phyloP scores from a whole-genome alignment of 2,797 vertebrate species.

The Dallia pectoralis region DNA sequence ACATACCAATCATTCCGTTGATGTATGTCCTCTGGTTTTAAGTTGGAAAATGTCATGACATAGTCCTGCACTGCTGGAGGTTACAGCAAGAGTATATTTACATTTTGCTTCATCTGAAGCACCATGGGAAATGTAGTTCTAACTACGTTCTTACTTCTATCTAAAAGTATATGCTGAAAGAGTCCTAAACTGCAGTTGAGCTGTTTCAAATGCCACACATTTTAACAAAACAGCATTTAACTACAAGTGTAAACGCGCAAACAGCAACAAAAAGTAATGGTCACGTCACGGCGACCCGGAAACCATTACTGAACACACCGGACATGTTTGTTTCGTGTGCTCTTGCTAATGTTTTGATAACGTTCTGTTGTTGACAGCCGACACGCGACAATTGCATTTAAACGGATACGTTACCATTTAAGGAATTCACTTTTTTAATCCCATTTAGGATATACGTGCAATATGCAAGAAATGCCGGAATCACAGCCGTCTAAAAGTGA shows the following conservation, averaged over 20 bases:
- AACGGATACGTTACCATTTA: not conserved
- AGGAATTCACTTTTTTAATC: not conserved
- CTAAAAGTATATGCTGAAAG: not conserved
- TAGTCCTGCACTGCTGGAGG: not conserved
- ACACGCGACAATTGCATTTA: not conserved
- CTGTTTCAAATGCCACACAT: not conserved
- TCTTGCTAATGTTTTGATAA: not conserved
- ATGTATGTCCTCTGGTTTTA: slow-evolving; percentile 4
- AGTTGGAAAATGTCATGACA: slow-evolving; percentile 10
- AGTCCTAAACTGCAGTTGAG: not conserved
- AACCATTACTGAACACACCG: not conserved
- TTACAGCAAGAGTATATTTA: not conserved
- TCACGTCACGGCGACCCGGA: not conserved
- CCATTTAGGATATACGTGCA: not conserved
- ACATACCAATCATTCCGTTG: slow-evolving; percentile 53
- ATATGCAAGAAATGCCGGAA: slow-evolving; percentile 6
- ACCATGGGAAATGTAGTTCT: slow-evolving; percentile 50
- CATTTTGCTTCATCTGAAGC: not conserved
- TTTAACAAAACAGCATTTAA: not conserved
- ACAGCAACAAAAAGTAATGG: not conserved
- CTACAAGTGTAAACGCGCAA: not conserved
- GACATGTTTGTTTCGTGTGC: not conserved
- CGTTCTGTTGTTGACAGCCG: not conserved
- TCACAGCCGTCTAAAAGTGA: slow-evolving; percentile 12
- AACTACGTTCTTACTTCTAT: not conserved